A percentile compares a stretch with the other conserved stretches of the same genome.
phyloP scores from a whole-genome alignment of 2,113 vertebrate genomes.

The western clawed frog (Xenopus tropicalis) region DNA sequence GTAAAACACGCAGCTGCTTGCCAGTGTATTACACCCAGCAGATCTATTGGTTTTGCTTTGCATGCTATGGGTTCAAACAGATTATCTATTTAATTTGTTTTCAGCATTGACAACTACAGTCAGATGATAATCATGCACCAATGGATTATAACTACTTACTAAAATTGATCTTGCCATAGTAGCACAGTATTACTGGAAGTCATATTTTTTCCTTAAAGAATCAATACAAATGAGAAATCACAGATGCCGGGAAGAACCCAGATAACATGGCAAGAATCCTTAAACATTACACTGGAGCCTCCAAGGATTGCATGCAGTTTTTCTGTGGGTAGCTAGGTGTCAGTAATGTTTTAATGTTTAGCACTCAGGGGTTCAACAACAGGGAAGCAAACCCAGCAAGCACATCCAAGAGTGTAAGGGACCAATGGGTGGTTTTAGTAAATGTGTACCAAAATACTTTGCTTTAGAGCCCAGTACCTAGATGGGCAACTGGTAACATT shows the following conservation, averaged over 20 bases:
- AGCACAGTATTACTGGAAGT: background rate
- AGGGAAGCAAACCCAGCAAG: too few relatives aligned
- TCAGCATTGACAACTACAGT: background rate
- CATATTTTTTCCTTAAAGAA: background rate
- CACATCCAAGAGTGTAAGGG: too few relatives aligned
- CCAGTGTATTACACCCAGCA: background rate
- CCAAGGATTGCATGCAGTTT: conserved; percentile 27
- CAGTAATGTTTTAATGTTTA: background rate
- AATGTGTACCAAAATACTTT: too few relatives aligned
- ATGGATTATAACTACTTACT: background rate
- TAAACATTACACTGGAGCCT: too few relatives aligned
- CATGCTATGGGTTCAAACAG: background rate
- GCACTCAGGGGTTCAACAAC: too few relatives aligned
- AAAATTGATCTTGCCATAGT: background rate
- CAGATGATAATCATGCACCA: background rate
- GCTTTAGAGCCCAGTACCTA: too few relatives aligned
- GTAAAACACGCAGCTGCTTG: background rate
- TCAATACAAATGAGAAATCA: background rate
- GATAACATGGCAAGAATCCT: too few relatives aligned
- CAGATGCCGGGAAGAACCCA: background rate
- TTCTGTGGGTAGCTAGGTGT: conserved; percentile 25
- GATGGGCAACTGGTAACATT: too few relatives aligned
- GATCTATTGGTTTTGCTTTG: background rate
- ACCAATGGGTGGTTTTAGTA: too few relatives aligned
- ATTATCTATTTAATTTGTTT: background rate